Base-by-base conservation (phyloP, 1,140 invertebrate species). In the Homarus americanus region DNA sequence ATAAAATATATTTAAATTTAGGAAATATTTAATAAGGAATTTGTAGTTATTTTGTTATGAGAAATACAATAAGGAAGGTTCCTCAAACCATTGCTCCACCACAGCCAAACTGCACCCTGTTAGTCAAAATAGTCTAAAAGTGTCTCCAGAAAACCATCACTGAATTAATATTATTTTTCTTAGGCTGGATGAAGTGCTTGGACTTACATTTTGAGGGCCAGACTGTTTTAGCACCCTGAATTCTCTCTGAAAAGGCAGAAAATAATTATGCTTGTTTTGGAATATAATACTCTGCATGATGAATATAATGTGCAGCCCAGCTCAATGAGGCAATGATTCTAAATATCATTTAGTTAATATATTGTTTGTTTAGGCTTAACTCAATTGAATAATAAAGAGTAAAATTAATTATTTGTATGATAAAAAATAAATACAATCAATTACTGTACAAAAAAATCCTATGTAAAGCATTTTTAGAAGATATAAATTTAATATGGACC, bases 171-270 rank as follows among this genome's bases (percentile, higher is more conserved):
- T 85, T 38, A 32, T 85, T 32, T 80, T 32, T 80, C 44, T 80
- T 53, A 80, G 36, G 44, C 36, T 78, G 38, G 73, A 78, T 87
- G 53, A 72, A 87, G 32, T 40, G 85, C 44, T 76, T 78, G 76
- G 12, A 89, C 87, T 89, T 89, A 89, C 87, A 89, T 89, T 80
- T 89, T 82, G 87, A 53, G 87, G 78, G 44, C 87, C 87, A 89
- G 87, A 89, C 87, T 89, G 78, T 89, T 89, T 89, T 82, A 82
- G 87, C 78, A 89, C 87, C 40, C 87, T 82, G 87, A 89, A 89
- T 82, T 82, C 87, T 88, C 76, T 89, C 87, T 89, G 87, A 89
- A 89, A 89, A 36, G 78, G 44, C 44, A 83, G 58, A 63, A 82
- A 82, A 82, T 58, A 58, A 58, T 58, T 58, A 58, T 58, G 53